Base-by-base conservation (phyloP, 2,888 invertebrate genomes). In the Stramonita haemastoma region DNA sequence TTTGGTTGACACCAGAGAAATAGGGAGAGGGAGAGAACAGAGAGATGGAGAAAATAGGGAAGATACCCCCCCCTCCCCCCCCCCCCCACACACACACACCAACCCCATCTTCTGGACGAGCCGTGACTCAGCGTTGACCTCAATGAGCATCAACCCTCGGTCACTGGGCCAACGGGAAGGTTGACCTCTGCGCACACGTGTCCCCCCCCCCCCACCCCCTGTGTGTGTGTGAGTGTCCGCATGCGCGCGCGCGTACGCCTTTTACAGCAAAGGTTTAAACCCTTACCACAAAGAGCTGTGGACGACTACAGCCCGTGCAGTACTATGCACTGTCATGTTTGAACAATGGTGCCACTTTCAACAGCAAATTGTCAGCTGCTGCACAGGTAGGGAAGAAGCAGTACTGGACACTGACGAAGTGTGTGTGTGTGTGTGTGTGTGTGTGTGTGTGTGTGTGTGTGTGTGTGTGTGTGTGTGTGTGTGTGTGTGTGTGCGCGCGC, bases 381-480 rank as follows among this genome's bases (percentile, higher is more conserved):
- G 13, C 15, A 19, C 13, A 22, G 60, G 22, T 22, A 60, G 60
- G 60, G 60, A 19, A 60, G 60, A 60, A 22, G 15, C 60, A 8
- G 60, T n/a, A 77, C 11, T 6, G 22, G 26, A n/a, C 77, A n/a
- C n/a, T 77, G n/a, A 26, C n/a, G n/a, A 29, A 5, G 6, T 6
- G 22, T 26, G 22, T 5, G 11, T 19, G 22, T 17, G 5, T 6
- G n/a, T 22, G 22, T 73, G 22, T 11, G 22, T 73, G 73, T 5
- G 22, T n/a, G 77, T 15, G 1, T 13, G 22, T n/a, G 77, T 29
- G 77, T n/a, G 77, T 13, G 77, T 8, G 77, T 17, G n/a, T 77
- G 77, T 77, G 77, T 77, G 77, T 77, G 77, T 77, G 77, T 77
- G 77, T 77, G 77, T 81, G 34, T 32, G 79, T 81, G 34, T 34